phyloP scores from a whole-genome alignment of 2,888 invertebrate genomes.

The Malthinus flaveolus region DNA sequence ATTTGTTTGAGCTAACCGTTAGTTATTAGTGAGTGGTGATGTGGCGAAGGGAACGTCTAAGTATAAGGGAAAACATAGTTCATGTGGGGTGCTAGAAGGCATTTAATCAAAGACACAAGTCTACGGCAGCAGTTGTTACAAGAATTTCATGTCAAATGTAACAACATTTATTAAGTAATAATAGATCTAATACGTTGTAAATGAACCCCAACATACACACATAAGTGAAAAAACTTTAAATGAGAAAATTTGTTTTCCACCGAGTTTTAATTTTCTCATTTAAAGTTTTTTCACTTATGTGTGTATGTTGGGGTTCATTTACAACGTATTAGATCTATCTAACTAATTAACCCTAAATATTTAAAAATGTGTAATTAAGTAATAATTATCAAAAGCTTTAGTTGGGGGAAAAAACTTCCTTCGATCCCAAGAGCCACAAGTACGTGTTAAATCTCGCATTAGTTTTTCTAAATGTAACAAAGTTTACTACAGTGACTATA shows the following conservation, averaged over 20 bases:
- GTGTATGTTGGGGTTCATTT: too few relatives aligned
- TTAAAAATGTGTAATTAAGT: too few relatives aligned
- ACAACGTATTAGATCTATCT: too few relatives aligned
- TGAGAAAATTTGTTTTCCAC: too few relatives aligned
- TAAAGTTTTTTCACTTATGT: too few relatives aligned
- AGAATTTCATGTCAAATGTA: slow-evolving; percentile 22
- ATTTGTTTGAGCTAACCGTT: slow-evolving; percentile 8
- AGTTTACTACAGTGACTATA: too few relatives aligned
- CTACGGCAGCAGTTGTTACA: slow-evolving; percentile 19
- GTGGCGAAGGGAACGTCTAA: slow-evolving; percentile 19
- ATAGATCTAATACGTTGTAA: too few relatives aligned
- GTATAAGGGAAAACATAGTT: slow-evolving; percentile 19
- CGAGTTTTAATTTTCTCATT: too few relatives aligned
- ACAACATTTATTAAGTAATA: slow-evolving; percentile 19
- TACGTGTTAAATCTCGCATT: background rate
- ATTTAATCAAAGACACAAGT: slow-evolving; percentile 26
- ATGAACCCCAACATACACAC: too few relatives aligned
- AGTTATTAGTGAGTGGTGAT: slow-evolving; percentile 20
- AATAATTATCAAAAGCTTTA: slow-evolving; percentile 15
- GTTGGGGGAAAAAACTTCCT: slow-evolving; percentile 7
- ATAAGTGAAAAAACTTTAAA: too few relatives aligned
- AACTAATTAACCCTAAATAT: too few relatives aligned
- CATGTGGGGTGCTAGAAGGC: slow-evolving; percentile 20
- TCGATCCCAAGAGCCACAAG: slow-evolving; percentile 3
- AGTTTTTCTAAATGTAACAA: too few relatives aligned